phyloP scores from a whole-genome alignment of 2,888 invertebrate genomes.

The Orthosia gracilis region DNA sequence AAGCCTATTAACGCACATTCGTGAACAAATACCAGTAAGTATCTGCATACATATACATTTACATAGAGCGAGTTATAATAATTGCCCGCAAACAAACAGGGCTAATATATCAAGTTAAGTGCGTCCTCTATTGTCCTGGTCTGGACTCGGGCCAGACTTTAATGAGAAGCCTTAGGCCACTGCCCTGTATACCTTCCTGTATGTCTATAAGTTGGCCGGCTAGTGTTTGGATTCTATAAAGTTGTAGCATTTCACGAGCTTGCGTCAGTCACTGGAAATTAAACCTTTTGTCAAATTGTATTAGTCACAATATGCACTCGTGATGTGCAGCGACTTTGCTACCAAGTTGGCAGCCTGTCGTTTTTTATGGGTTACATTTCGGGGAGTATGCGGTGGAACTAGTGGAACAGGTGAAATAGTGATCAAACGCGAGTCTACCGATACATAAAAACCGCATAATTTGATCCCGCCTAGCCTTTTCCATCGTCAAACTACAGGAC shows the following conservation, averaged over 20 bases:
- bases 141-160: constrained; percentile 62
- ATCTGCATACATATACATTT: neutral
- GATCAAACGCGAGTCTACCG: too few species aligned
- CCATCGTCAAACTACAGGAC: too few species aligned
- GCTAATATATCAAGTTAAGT: constrained; percentile 61
- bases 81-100: constrained; percentile 49
- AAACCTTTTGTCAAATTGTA: too few species aligned
- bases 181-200: constrained; percentile 22
- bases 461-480: too few species aligned
- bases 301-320: too few species aligned
- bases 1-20: neutral
- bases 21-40: constrained; percentile 22
- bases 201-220: constrained; percentile 6
- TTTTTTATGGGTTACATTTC: too few species aligned
- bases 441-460: too few species aligned
- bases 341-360: too few species aligned
- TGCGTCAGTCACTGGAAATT: neutral
- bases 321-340: too few species aligned
- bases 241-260: neutral
- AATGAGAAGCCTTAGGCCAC: constrained; percentile 50
- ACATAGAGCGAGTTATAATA: constrained; percentile 40
- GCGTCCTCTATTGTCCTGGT: constrained; percentile 55
- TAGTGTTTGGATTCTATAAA: neutral
- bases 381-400: too few species aligned
- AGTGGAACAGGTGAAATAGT: too few species aligned